Base-by-base conservation (phyloP, 2,888 invertebrate species). In the Emmelina monodactyla region DNA sequence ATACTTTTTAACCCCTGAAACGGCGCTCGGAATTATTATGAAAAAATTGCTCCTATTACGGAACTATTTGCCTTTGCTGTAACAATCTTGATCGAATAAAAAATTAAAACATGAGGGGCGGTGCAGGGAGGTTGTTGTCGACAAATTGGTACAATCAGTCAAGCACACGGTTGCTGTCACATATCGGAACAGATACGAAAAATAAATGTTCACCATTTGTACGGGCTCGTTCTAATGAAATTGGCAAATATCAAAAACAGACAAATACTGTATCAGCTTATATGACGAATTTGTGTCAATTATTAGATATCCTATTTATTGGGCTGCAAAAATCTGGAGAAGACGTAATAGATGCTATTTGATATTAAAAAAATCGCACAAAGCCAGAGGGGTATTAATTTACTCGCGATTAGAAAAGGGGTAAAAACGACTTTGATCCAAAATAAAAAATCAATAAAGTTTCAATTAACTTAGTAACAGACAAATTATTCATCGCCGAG, bases 41-140 rank as follows among this genome's bases (percentile, higher is more conserved):
- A 68, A 76, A 76, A 75, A 79, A 78, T 78, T 75, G 75, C 68
- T 72, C 70, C 63, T 70, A 79, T 78, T 78, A 78, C 55, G 55
- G 62, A 71, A 70, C 63, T 64, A 65, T 70, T 66, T 53, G 67
- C 67, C 60, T 50, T 48, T 37, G 29, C 31, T 52, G 58, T 65
- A 68, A 68, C 62, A 55, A 64, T 66, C 71, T 69, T 71, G 71
- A 70, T 68, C 73, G 58, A 68, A 73, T 79, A 66, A 78, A 78
- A 75, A 69, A 78, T 75, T 68, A 50, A n/a, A n/a, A 78, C 61
- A 49, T 58, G 46, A 46, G 33, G 35, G 39, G 54, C 58, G 70
- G 72, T n/a, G n/a, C n/a, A n/a, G 63, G 59, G 65, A 55, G 51
- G 59, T 58, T 59, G 57, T 57, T n/a, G 50, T 42, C 48, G 55